Base-by-base conservation (phyloP, 2,888 invertebrate species). In the Siphlonurus alternatus region DNA sequence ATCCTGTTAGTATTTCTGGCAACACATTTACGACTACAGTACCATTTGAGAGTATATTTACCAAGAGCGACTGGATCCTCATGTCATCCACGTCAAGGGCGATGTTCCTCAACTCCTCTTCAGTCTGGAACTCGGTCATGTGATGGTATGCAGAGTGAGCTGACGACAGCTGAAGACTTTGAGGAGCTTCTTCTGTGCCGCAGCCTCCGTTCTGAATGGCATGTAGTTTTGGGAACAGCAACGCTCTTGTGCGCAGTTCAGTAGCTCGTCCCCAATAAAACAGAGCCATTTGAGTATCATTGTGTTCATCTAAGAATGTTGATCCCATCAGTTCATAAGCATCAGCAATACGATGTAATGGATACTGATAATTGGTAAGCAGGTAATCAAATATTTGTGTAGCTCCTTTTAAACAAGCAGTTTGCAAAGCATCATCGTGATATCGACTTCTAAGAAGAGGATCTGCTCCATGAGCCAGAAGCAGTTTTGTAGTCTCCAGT, bases 351-450 rank as follows among this genome's bases (percentile, higher is more conserved):
- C 87, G 81, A 72, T 84, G 84, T 1, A 82, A 77, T 23, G 80
- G 71, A 75, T 89, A 92, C 7, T 62, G 56, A 20, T 74, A 72
- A 69, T 79, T 79, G 62, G 79, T 77, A 70, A 85, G 81, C 63
- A 93, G 79, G 75, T 87, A 84, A 67, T 84, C 81, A 71, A 88
- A 86, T 69, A 87, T 84, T 67, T 82, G 83, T 67, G 81, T 81
- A 1, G 88, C 87, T 62, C 88, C 89, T 59, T 88, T 89, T 10
- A 93, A 78, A 72, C 89, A 89, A 19, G 93, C 91, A 25, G 89
- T 90, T 72, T 90, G 89, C 70, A 94, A 76, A 25, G 93, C 93
- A 78, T 93, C 93, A 76, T 93, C 93, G 23, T 91, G 89, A 72
- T 88, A 87, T 69, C 89, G 82, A 69, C 90, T 89, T 67, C 80